Evolutionary conservation across 2,113 vertebrate species (phyloP).

Genomic region (Siniperca chuatsi): DNA sequence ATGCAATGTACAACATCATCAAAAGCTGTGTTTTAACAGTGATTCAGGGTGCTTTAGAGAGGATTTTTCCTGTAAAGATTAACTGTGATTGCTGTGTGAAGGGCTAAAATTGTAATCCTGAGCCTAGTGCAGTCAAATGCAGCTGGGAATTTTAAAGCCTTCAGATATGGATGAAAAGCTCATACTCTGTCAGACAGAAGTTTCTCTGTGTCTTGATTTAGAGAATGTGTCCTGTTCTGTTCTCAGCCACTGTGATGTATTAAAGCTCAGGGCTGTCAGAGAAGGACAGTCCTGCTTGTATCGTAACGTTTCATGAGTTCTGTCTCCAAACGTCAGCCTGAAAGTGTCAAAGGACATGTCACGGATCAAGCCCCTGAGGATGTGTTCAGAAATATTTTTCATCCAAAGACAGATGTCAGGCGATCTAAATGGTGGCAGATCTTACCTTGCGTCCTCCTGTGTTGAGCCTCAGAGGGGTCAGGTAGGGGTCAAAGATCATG

Average conservation of each 20-base stretch:
- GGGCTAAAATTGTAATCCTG: slow-evolving; percentile 49
- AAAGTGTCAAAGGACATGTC: not conserved
- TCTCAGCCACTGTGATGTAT: slow-evolving; percentile 29
- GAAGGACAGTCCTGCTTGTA: not conserved
- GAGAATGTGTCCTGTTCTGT: slow-evolving; percentile 13
- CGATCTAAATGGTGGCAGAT: not conserved
- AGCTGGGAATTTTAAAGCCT: slow-evolving; percentile 44
- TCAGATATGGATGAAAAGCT: slow-evolving; percentile 36
- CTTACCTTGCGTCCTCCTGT: slow-evolving; percentile 95
- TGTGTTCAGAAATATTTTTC: not conserved
- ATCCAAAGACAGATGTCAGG: not conserved
- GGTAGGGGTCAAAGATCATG: slow-evolving; percentile 98
- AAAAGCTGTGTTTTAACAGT: slow-evolving; percentile 29
- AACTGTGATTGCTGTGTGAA: slow-evolving; percentile 49
- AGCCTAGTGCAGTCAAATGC: slow-evolving; percentile 47
- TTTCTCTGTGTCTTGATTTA: slow-evolving; percentile 26
- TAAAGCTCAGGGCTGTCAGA: slow-evolving; percentile 17
- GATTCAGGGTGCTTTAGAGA: slow-evolving; percentile 14
- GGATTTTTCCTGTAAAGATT: slow-evolving; percentile 51
- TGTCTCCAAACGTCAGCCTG: not conserved
- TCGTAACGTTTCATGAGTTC: slow-evolving; percentile 11
- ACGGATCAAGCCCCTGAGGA: not conserved
- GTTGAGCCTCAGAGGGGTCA: slow-evolving; percentile 95
- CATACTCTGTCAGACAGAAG: slow-evolving; percentile 19
- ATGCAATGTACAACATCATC: slow-evolving; percentile 15